These are phyloP conservation scores for Prolemur simus DNA, from an alignment of 2,113 vertebrate species.

Conservation along the genomic window DNA sequence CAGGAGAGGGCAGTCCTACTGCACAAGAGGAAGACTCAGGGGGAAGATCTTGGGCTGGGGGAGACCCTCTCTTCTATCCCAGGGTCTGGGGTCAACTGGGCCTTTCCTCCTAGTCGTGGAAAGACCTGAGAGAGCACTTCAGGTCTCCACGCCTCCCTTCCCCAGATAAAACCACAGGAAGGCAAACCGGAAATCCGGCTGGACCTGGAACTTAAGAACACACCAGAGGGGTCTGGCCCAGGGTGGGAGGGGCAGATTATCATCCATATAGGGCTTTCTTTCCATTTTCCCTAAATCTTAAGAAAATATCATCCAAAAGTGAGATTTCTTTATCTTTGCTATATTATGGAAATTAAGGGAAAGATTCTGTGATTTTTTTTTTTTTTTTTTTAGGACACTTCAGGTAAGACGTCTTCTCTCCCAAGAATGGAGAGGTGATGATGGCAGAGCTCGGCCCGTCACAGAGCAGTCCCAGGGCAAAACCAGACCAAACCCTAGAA, in stretches of 20 bases:
- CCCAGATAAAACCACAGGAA: neutral
- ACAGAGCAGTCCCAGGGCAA: neutral
- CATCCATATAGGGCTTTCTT: neutral
- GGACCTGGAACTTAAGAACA: neutral
- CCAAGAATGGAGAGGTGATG: fast-evolving
- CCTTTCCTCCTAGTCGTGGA: fast-evolving
- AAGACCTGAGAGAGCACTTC: neutral
- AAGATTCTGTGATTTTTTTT: neutral
- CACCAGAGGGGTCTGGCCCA: fast-evolving
- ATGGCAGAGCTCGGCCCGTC: fast-evolving
- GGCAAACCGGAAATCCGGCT: neutral
- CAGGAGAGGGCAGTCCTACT: neutral
- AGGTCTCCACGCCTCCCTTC: neutral
- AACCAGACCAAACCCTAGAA: neutral
- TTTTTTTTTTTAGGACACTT: neutral
- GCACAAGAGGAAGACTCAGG: too few relatives aligned
- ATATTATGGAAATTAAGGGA: neutral
- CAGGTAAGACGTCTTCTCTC: neutral
- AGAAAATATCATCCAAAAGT: neutral
- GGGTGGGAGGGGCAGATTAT: neutral
- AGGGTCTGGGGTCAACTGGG: too few relatives aligned
- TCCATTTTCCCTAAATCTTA: neutral
- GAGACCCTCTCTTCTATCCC: neutral
- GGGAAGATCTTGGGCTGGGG: neutral
- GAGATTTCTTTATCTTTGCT: neutral